Evolutionary conservation across 64 coral and sea anemone species (phyloP).

Genomic region (Pocillopora verrucosa): DNA sequence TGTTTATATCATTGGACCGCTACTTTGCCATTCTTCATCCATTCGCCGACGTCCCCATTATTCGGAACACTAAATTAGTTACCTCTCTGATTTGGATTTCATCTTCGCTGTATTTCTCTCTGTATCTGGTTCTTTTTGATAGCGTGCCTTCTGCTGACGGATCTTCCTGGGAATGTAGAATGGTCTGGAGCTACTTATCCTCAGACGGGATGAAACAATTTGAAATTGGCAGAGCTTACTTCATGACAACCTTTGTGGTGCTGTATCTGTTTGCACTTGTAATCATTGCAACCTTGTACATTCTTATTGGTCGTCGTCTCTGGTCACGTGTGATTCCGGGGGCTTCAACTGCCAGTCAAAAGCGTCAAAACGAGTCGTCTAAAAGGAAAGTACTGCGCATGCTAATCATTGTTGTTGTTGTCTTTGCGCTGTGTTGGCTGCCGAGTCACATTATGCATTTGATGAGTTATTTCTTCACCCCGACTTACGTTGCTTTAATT

Average conservation of each 20-base stretch:
- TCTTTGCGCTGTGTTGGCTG: conserved; percentile 80
- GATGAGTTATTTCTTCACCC: conserved; percentile 43
- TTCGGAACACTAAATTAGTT: conserved; percentile 92
- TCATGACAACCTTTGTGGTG: conserved; percentile 66
- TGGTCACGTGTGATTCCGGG: conserved; percentile 78
- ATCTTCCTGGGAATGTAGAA: conserved; percentile 41
- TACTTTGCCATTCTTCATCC: conserved; percentile 90
- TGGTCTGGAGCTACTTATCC: conserved; percentile 65
- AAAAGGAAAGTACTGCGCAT: conserved; percentile 87
- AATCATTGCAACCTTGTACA: conserved; percentile 61
- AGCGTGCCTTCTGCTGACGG: conserved; percentile 8
- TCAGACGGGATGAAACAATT: background rate
- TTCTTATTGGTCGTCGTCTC: conserved; percentile 63
- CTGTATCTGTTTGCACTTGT: conserved; percentile 70
- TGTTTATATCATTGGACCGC: conserved; percentile 83
- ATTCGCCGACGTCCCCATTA: conserved; percentile 69
- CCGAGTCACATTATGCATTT: conserved; percentile 84
- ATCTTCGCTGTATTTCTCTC: conserved; percentile 61
- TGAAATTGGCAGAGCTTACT: conserved; percentile 62
- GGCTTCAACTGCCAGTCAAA: conserved; percentile 50
- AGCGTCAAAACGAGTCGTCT: conserved; percentile 50
- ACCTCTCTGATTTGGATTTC: conserved; percentile 74
- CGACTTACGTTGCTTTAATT: conserved; percentile 10
- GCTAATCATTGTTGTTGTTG: conserved; percentile 78
- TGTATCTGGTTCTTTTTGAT: conserved; percentile 80